Percentiles rank a stretch among this genome's conserved stretches.
Conservation (phyloP, 2,797 vertebrate genomes). For the Champsocephalus esox region DNA sequence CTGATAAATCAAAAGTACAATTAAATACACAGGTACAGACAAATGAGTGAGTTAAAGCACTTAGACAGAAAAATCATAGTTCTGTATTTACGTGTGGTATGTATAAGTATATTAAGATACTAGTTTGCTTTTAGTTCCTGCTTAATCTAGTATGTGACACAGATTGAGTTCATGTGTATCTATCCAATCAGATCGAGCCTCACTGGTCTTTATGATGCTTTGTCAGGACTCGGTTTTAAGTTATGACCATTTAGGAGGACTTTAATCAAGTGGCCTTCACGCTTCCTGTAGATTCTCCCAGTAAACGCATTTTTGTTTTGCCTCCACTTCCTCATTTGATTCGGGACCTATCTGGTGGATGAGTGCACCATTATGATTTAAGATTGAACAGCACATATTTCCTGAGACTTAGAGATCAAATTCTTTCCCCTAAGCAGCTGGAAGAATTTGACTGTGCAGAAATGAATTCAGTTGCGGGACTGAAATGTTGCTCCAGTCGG, state of each 20-base stretch:
- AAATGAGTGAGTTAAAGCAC: constrained; percentile 26
- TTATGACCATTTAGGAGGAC: no score
- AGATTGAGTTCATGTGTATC: background rate
- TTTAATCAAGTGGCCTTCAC: no score
- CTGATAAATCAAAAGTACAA: constrained; percentile 58
- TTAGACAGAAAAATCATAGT: background rate
- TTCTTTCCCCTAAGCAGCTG: background rate
- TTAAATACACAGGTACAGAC: constrained; percentile 30
- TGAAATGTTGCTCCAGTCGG: background rate
- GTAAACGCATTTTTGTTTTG: background rate
- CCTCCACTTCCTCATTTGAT: background rate
- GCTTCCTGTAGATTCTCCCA: background rate
- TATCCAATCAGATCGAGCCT: background rate
- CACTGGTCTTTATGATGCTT: background rate
- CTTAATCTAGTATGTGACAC: no score
- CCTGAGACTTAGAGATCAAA: background rate
- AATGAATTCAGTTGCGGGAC: background rate
- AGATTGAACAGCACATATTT: background rate
- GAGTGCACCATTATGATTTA: background rate
- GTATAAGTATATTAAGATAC: background rate
- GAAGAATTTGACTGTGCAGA: background rate
- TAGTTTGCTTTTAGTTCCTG: background rate
- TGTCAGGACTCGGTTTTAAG: background rate
- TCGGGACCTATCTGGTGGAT: background rate
- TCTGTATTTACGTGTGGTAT: background rate